A percentile compares a stretch with the other conserved stretches of the same genome.
phyloP scores from a whole-genome alignment of 2,113 vertebrate species.

The Diglossa brunneiventris region DNA sequence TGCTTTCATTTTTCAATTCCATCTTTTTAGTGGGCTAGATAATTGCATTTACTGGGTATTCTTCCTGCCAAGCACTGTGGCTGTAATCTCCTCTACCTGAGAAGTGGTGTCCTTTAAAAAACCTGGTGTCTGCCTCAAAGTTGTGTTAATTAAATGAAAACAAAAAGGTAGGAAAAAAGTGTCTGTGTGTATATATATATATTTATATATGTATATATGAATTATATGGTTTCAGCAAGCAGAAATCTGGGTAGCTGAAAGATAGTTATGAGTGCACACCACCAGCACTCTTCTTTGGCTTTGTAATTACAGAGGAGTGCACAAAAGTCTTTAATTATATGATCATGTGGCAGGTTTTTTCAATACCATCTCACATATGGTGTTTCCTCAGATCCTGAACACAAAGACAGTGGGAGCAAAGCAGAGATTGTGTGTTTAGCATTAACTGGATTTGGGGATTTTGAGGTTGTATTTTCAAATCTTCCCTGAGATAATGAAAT shows the following conservation, averaged over 20 bases:
- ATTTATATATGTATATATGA: background rate
- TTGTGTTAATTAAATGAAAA: slow-evolving; percentile 4
- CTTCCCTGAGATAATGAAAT: background rate
- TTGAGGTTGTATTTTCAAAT: background rate
- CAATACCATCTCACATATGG: background rate
- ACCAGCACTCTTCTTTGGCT: background rate
- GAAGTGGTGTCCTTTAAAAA: slow-evolving; percentile 25
- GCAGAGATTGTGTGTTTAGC: background rate
- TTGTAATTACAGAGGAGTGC: background rate
- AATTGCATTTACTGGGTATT: slow-evolving; percentile 42
- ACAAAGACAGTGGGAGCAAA: background rate
- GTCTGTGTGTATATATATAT: fast-evolving
- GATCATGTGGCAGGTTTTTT: background rate
- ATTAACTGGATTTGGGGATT: background rate
- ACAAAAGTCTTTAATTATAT: background rate
- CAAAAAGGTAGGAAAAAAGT: background rate
- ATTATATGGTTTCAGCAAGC: background rate
- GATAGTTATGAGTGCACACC: background rate
- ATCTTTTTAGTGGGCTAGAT: slow-evolving; percentile 38
- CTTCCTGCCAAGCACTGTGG: background rate
- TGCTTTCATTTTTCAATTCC: slow-evolving; percentile 31
- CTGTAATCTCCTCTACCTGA: slow-evolving; percentile 26
- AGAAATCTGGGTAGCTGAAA: background rate
- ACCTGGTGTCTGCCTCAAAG: background rate
- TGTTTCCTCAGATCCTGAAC: background rate